These are phyloP conservation scores for Perithous albicinctus DNA, from an alignment of 2,888 invertebrate species.

Conservation along the genomic window DNA sequence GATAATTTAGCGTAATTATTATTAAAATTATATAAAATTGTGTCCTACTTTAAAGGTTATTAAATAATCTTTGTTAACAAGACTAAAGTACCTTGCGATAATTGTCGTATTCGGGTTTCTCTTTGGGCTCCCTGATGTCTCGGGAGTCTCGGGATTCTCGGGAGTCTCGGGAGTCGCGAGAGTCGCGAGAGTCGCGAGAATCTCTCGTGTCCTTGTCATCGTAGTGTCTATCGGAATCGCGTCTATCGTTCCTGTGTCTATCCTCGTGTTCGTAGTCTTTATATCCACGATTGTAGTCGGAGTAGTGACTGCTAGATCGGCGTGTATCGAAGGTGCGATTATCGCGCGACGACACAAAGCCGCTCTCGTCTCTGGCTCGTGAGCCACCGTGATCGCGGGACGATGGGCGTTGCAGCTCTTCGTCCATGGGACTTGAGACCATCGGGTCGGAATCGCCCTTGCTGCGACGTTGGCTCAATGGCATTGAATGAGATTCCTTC, in stretches of 20 bases:
- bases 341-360: conserved; percentile 70
- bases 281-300: conserved; percentile 76
- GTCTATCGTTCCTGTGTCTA: conserved; percentile 79
- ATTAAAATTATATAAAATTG: too few species aligned
- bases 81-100: conserved; percentile 79
- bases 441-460: conserved; percentile 80
- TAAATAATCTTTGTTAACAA: background rate
- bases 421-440: conserved; percentile 79
- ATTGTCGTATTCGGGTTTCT: conserved; percentile 83
- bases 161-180: conserved; percentile 59
- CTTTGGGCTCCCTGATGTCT: conserved; percentile 73
- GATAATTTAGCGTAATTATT: too few species aligned
- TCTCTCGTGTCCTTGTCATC: conserved; percentile 78
- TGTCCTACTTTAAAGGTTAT: too few species aligned
- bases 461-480: conserved; percentile 77
- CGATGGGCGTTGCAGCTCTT: conserved; percentile 77
- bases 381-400: conserved; percentile 79
- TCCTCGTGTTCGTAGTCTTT: conserved; percentile 83
- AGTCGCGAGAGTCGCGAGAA: conserved; percentile 52
- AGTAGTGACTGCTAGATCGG: conserved; percentile 76
- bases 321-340: conserved; percentile 79
- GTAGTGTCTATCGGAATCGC: conserved; percentile 78
- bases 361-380: conserved; percentile 77
- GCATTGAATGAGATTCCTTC: conserved; percentile 77
- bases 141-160: conserved; percentile 68